Percentiles rank a stretch among this genome's conserved stretches.
phyloP scores from a whole-genome alignment of 2,888 invertebrate genomes.

The Homarus gammarus region DNA sequence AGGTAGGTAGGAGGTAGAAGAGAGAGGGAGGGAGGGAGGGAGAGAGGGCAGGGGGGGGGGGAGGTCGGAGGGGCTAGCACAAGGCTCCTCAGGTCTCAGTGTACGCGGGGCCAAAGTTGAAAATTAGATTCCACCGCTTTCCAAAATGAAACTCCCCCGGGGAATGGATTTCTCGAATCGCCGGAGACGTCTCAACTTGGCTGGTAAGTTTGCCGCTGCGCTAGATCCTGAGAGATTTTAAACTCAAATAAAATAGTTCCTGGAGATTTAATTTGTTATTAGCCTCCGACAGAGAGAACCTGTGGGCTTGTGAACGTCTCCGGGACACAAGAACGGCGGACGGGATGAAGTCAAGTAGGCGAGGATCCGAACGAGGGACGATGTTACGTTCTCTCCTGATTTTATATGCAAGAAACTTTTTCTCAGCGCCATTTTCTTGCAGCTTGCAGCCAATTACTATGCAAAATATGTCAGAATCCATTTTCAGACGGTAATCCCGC shows the following conservation, averaged over 20 bases:
- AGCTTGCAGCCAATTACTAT: slow-evolving; percentile 70
- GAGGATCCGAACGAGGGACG: slow-evolving; percentile 4
- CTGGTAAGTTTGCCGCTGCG: background rate
- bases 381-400: slow-evolving; percentile 53
- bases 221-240: background rate
- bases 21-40: background rate
- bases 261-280: background rate
- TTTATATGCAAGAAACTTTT: slow-evolving; percentile 70
- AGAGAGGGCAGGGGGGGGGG: background rate
- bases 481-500: slow-evolving; percentile 64
- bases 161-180: slow-evolving; percentile 62
- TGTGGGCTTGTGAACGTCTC: background rate
- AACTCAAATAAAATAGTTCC: background rate
- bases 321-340: too few relatives aligned
- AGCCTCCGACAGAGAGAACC: background rate
- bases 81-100: slow-evolving; percentile 10
- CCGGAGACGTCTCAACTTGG: background rate
- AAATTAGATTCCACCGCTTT: slow-evolving; percentile 65
- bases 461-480: slow-evolving; percentile 72
- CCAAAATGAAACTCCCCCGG: slow-evolving; percentile 52
- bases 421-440: slow-evolving; percentile 57
- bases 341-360: background rate
- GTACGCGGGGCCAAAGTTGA: slow-evolving; percentile 64
- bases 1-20: background rate
- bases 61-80: background rate